Percentiles rank a stretch among this genome's conserved stretches.
These are phyloP conservation scores for Rhinoderma darwinii DNA, from an alignment of 2,113 vertebrate species.

Conservation along the genomic window DNA sequence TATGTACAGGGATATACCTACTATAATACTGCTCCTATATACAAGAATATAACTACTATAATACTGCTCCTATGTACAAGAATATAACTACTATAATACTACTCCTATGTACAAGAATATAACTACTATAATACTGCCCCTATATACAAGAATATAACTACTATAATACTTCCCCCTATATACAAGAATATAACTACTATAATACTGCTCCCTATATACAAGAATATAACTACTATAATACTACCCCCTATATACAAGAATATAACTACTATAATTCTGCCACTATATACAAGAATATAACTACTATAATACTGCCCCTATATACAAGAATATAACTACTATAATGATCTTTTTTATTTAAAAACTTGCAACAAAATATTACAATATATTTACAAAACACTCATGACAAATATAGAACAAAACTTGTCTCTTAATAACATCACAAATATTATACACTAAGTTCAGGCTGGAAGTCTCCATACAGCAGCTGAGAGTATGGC, in stretches of 20 bases:
- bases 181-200: conserved; percentile 7
- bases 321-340: too few relatives aligned
- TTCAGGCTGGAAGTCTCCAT: too few relatives aligned
- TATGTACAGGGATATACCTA: not conserved
- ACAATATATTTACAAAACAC: too few relatives aligned
- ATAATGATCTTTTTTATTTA: too few relatives aligned
- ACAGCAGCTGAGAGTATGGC: too few relatives aligned
- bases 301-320: too few relatives aligned
- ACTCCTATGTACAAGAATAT: conserved; percentile 3
- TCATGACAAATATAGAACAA: too few relatives aligned
- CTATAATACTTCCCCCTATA: not conserved
- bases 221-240: not conserved
- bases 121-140: conserved; percentile 5
- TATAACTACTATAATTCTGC: too few relatives aligned
- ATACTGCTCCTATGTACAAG: not conserved
- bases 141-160: conserved; percentile 15
- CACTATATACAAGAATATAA: too few relatives aligned
- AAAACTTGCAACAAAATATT: too few relatives aligned
- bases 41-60: conserved; percentile 13
- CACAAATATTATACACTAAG: too few relatives aligned
- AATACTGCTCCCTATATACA: not conserved
- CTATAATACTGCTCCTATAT: not conserved
- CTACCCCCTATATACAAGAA: not conserved
- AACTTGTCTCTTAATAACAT: too few relatives aligned
- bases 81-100: conserved; percentile 19